Percentiles rank a stretch among this genome's conserved stretches.
phyloP scores from a whole-genome alignment of 2,888 invertebrate species.

The Drosophila vallismaia region DNA sequence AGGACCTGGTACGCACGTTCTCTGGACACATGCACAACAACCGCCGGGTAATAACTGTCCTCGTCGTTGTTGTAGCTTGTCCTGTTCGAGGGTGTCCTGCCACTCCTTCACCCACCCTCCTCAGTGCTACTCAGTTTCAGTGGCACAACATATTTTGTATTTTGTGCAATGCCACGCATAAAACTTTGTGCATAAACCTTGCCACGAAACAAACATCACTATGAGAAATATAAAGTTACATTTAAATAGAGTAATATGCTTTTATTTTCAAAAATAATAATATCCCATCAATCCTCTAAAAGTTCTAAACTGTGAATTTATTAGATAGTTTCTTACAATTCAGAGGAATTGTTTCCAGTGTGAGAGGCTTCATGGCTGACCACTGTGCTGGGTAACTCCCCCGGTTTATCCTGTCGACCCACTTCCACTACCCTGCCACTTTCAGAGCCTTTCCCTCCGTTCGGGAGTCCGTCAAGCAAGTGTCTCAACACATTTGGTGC shows the following conservation, averaged over 20 bases:
- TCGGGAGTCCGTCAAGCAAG: constrained; percentile 34
- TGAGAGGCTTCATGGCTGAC: constrained; percentile 12
- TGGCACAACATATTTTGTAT: constrained; percentile 58
- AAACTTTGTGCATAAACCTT: constrained; percentile 57
- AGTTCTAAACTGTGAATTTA: not conserved
- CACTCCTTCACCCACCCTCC: constrained; percentile 1
- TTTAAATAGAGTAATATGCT: not conserved
- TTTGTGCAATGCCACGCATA: constrained; percentile 59
- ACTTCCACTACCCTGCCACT: constrained; percentile 5
- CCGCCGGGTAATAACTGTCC: constrained; percentile 58
- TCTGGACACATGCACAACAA: constrained; percentile 58
- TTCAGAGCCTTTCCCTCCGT: not conserved
- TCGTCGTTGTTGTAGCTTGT: constrained; percentile 26
- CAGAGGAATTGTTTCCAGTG: not conserved
- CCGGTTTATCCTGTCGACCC: constrained; percentile 20
- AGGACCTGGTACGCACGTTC: constrained; percentile 57
- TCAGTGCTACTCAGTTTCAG: constrained; percentile 22
- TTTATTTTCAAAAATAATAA: not conserved
- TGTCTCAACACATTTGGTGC: constrained; percentile 70
- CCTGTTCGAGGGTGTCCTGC: constrained; percentile 23
- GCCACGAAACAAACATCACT: constrained; percentile 10
- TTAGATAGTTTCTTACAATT: not conserved
- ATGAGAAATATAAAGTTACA: not conserved
- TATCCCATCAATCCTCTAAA: not conserved
- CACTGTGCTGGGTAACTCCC: constrained; percentile 19